A percentile compares a stretch with the other conserved stretches of the same genome.
These are phyloP conservation scores for Linnaemya vulpina DNA, from an alignment of 2,888 invertebrate species.

Conservation along the genomic window DNA sequence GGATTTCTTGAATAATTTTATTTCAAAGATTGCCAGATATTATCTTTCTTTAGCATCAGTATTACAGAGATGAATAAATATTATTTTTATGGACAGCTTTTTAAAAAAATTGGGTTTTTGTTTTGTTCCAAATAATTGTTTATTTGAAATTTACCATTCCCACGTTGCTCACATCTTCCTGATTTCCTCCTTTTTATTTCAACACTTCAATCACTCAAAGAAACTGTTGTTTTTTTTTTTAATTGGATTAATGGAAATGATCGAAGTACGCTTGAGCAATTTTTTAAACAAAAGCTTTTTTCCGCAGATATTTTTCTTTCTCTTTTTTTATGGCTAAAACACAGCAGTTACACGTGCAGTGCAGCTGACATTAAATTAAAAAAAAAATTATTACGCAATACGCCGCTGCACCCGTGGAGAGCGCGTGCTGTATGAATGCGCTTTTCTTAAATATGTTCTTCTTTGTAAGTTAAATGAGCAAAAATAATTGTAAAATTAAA, in stretches of 20 bases:
- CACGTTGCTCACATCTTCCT: not conserved
- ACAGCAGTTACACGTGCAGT: conserved; percentile 5
- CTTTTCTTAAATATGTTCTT: conserved; percentile 44
- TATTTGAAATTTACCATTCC: conserved; percentile 34
- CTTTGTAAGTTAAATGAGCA: conserved; percentile 50
- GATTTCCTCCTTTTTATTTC: not conserved
- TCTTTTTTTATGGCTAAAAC: not conserved
- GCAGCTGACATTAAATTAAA: conserved; percentile 57
- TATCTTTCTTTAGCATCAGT: not conserved
- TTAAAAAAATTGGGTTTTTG: not conserved
- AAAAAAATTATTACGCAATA: conserved; percentile 34
- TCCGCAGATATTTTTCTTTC: not conserved
- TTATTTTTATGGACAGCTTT: not conserved
- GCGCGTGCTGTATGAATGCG: conserved; percentile 42
- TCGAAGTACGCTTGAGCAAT: conserved; percentile 49
- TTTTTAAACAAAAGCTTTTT: conserved; percentile 22
- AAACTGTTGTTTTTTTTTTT: not conserved
- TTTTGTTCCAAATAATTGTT: conserved; percentile 28
- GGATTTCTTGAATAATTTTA: too few relatives aligned
- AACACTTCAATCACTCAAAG: conserved; percentile 37
- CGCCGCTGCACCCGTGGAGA: conserved; percentile 64
- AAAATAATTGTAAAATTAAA: conserved; percentile 11
- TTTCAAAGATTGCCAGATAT: too few relatives aligned
- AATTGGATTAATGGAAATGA: conserved; percentile 36
- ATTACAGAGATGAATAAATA: not conserved